A percentile compares a stretch with the other conserved stretches of the same genome.
These are phyloP conservation scores for Leucophenga montana DNA, from an alignment of 2,888 invertebrate genomes.

Conservation along the genomic window DNA sequence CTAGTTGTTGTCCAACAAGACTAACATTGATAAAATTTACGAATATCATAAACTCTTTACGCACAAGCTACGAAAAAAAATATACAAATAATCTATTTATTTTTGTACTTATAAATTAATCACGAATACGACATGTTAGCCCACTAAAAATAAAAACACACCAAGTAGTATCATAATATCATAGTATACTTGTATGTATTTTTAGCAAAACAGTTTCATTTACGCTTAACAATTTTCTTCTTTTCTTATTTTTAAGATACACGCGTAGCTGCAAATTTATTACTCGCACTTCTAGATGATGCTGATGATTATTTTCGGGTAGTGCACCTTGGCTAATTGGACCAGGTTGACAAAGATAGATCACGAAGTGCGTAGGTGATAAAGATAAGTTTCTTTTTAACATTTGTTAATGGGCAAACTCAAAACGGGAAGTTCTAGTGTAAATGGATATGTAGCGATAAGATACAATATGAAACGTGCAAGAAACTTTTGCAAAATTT, in stretches of 20 bases:
- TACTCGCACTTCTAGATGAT: not conserved
- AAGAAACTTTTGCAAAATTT: no score
- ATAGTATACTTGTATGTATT: not conserved
- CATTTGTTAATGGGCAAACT: no score
- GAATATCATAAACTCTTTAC: no score
- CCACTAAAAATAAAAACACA: not conserved
- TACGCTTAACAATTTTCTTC: not conserved
- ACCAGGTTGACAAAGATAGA: not conserved
- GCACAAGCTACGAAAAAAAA: not conserved
- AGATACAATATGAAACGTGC: no score
- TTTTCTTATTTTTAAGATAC: no score
- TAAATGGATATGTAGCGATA: no score
- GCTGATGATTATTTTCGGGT: not conserved
- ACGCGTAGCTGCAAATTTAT: no score
- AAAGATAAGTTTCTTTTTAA: not conserved
- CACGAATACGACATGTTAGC: constrained; percentile 3
- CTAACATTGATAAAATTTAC: no score
- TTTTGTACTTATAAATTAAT: not conserved
- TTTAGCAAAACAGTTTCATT: not conserved
- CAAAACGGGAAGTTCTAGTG: no score
- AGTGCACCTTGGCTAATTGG: not conserved
- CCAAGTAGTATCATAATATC: not conserved
- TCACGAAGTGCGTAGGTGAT: constrained; percentile 7
- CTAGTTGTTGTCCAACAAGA: no score
- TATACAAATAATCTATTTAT: not conserved